Conservation (phyloP, 92 coral and sea anemone genomes). For the Muricea muricata region DNA sequence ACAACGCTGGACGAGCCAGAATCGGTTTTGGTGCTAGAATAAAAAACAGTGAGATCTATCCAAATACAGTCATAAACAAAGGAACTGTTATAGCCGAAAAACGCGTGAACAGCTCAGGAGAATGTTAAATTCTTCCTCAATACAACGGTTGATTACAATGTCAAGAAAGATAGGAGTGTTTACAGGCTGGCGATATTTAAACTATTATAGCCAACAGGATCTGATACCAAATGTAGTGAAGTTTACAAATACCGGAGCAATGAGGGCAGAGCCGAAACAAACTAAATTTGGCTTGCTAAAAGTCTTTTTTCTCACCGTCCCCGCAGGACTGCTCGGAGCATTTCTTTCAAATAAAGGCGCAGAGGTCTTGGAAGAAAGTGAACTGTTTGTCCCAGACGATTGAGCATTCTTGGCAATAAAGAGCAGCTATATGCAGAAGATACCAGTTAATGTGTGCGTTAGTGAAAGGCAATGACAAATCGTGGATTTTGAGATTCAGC, state of each 20-base stretch:
- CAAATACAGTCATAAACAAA: background rate
- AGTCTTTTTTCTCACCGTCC: constrained; percentile 7
- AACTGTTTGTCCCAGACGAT: constrained; percentile 30
- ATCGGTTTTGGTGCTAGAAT: background rate
- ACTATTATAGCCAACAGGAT: background rate
- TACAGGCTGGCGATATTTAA: background rate
- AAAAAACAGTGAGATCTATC: background rate
- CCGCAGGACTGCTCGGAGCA: constrained; percentile 24
- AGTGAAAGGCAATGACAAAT: no score
- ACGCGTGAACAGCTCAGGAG: background rate
- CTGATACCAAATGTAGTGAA: constrained; percentile 16
- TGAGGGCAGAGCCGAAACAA: constrained; percentile 30
- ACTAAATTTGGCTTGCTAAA: constrained; percentile 42
- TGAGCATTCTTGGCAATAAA: no score
- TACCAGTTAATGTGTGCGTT: no score
- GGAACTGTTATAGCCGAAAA: background rate
- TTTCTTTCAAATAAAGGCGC: constrained; percentile 35
- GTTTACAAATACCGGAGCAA: constrained; percentile 17
- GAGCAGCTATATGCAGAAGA: no score
- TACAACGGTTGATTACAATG: background rate
- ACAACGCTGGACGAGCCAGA: background rate
- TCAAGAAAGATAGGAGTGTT: background rate
- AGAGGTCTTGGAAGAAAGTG: constrained; percentile 35
- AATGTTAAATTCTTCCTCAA: background rate
- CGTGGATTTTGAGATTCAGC: no score